Percentiles rank a stretch among this genome's conserved stretches.
phyloP scores from a whole-genome alignment of 1,140 invertebrate species.

The Magallana angulata region DNA sequence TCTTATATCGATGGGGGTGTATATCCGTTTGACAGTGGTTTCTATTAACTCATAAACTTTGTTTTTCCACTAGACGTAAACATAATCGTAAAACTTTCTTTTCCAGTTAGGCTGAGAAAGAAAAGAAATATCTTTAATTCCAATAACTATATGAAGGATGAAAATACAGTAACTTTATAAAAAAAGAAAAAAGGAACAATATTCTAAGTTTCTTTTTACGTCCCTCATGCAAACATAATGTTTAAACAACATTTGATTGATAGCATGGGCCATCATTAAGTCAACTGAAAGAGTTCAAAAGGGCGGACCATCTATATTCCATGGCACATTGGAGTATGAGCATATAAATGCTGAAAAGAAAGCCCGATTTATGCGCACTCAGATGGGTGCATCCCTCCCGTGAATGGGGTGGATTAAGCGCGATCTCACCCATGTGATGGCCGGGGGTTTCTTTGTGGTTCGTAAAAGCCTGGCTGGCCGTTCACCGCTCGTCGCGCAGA shows the following conservation, averaged over 20 bases:
- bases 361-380: conserved; percentile 33
- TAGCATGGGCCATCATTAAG: conserved; percentile 22
- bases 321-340: conserved; percentile 17
- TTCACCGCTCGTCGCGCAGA: background rate
- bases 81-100: conserved; percentile 4
- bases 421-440: conserved; percentile 32
- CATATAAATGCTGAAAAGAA: conserved; percentile 34
- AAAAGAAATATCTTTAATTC: conserved; percentile 11
- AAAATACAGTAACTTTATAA: conserved; percentile 1
- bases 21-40: no score
- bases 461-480: background rate
- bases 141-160: conserved; percentile 11
- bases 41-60: no score
- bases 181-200: conserved; percentile 16
- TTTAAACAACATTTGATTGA: conserved; percentile 36
- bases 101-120: background rate
- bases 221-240: conserved; percentile 24
- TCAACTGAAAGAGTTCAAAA: conserved; percentile 33
- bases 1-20: no score
- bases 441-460: background rate
- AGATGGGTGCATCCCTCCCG: conserved; percentile 19
- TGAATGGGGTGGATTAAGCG: conserved; percentile 32
- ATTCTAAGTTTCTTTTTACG: conserved; percentile 12
- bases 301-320: conserved; percentile 34
- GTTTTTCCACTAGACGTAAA: background rate